Evolutionary conservation across 2,888 invertebrate species (phyloP).

Genomic region (Eueremaeus valkanovi): DNA sequence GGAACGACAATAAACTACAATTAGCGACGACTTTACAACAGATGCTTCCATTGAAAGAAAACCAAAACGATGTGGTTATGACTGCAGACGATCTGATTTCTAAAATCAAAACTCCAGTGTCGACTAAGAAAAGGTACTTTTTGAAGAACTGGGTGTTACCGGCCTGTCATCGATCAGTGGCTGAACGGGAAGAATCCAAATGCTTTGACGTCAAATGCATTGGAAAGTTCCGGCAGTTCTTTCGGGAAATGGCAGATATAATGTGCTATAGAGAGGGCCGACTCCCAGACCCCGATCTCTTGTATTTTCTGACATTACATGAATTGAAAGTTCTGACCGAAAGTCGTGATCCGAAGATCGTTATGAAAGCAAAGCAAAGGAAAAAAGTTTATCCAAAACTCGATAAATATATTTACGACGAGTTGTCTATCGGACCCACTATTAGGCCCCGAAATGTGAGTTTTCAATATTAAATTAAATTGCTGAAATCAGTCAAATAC

Average conservation of each 20-base stretch:
- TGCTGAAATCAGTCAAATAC: too few species aligned
- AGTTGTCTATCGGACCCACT: constrained; percentile 26
- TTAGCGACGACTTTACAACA: constrained; percentile 29
- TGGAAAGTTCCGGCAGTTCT: constrained; percentile 39
- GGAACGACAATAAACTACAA: constrained; percentile 32
- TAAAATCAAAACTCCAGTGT: constrained; percentile 36
- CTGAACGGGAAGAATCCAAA: constrained; percentile 65
- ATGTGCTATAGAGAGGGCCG: constrained; percentile 57
- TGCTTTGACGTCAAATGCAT: constrained; percentile 50
- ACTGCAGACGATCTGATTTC: constrained; percentile 3
- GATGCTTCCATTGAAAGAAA: constrained; percentile 19
- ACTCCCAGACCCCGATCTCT: constrained; percentile 62
- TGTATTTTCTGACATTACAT: constrained; percentile 64
- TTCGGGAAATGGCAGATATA: constrained; percentile 41
- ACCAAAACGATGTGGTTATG: background rate
- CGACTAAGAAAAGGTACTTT: background rate
- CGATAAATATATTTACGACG: constrained; percentile 22
- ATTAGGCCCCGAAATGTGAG: constrained; percentile 30
- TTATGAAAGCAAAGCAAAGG: constrained; percentile 31
- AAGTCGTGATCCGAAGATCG: constrained; percentile 14
- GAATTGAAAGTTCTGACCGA: constrained; percentile 62
- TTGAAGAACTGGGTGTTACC: constrained; percentile 59
- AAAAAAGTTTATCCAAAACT: constrained; percentile 3
- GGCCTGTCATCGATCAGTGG: constrained; percentile 61
- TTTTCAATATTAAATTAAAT: too few species aligned